A percentile compares a stretch with the other conserved stretches of the same genome.
phyloP scores from a whole-genome alignment of 92 coral and sea anemone species.

The Porites divaricata region DNA sequence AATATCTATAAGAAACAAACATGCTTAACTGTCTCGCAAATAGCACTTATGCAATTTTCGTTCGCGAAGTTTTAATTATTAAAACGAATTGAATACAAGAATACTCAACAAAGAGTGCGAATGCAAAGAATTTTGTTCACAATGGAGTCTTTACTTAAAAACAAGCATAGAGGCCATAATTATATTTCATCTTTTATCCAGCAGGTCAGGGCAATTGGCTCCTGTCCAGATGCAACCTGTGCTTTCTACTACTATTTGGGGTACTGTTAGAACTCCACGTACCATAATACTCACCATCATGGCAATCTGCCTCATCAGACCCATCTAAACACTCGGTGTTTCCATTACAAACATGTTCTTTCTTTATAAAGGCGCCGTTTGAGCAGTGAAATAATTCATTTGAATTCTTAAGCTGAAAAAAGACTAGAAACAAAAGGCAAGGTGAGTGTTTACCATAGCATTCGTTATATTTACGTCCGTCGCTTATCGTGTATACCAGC shows the following conservation, averaged over 20 bases:
- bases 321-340: conserved; percentile 28
- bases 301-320: conserved; percentile 31
- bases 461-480: no score
- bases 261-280: not conserved
- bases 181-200: no score
- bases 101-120: no score
- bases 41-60: not conserved
- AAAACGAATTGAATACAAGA: not conserved
- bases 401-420: conserved; percentile 17
- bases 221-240: no score
- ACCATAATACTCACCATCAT: conserved; percentile 16
- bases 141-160: no score
- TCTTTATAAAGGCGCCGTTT: conserved; percentile 26
- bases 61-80: not conserved
- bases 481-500: no score
- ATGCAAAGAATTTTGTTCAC: no score
- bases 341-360: conserved; percentile 30
- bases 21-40: not conserved
- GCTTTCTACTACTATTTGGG: not conserved
- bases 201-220: no score
- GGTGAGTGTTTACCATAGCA: no score
- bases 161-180: no score
- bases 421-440: not conserved
- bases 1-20: not conserved
- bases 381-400: conserved; percentile 16